phyloP scores from a whole-genome alignment of 2,113 vertebrate species.

The Oxyruncus cristatus region DNA sequence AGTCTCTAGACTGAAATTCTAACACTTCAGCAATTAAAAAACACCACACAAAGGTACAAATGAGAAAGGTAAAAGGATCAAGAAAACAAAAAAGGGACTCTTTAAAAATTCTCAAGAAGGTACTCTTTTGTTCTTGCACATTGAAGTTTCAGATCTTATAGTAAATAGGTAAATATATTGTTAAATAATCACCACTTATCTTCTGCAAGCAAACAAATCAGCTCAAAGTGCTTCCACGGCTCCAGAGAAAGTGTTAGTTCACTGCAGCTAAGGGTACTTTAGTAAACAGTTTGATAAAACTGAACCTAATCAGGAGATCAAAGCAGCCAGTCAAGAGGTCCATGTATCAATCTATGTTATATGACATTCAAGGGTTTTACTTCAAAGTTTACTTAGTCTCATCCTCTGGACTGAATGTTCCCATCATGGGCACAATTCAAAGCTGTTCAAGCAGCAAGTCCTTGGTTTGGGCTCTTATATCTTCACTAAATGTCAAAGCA shows the following conservation, averaged over 20 bases:
- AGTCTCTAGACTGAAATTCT: not conserved
- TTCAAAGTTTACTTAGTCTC: not conserved
- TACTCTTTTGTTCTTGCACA: not conserved
- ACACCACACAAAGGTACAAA: not conserved
- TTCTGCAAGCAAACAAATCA: conserved; percentile 23
- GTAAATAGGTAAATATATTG: not conserved
- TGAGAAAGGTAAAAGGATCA: not conserved
- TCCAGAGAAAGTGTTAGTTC: not conserved
- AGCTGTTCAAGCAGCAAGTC: not conserved
- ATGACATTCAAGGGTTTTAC: not conserved
- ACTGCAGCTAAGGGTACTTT: not conserved
- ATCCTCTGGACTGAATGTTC: not conserved
- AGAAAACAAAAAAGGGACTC: not conserved
- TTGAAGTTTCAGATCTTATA: not conserved
- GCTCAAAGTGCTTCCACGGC: not conserved
- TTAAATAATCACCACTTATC: conserved; percentile 7
- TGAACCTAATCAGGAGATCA: not conserved
- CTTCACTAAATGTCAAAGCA: not conserved
- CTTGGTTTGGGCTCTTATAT: not conserved
- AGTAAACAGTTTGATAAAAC: not conserved
- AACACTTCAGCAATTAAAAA: not conserved
- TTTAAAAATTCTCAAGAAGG: not conserved
- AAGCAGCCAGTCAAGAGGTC: not conserved
- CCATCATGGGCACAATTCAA: not conserved
- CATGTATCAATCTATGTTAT: too few relatives aligned